phyloP scores from a whole-genome alignment of 2,797 vertebrate genomes.

The Rhinogobio ventralis region DNA sequence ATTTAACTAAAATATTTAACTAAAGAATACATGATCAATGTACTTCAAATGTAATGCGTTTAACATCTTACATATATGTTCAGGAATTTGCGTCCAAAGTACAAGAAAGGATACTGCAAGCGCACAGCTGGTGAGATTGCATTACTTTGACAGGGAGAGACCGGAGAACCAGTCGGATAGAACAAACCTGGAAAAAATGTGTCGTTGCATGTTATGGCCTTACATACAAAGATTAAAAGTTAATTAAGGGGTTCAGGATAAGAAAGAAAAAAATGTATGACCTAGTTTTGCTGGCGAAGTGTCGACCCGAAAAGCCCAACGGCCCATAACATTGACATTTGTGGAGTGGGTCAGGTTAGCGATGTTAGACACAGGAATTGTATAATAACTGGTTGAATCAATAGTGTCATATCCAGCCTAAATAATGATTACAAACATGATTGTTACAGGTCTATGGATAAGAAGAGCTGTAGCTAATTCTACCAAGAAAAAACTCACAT shows the following conservation, averaged over 20 bases:
- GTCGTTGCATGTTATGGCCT: background rate
- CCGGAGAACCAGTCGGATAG: background rate
- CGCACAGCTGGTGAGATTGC: background rate
- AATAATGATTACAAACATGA: background rate
- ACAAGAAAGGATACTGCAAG: conserved; percentile 3
- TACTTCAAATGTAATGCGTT: background rate
- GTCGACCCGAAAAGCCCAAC: conserved; percentile 6
- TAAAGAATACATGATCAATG: background rate
- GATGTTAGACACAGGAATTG: background rate
- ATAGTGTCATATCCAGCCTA: conserved; percentile 18
- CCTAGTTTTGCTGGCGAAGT: background rate
- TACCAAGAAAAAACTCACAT: background rate
- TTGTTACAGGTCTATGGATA: background rate
- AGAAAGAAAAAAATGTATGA: background rate
- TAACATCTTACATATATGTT: background rate
- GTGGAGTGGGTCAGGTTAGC: background rate
- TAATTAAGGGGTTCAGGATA: too few species aligned
- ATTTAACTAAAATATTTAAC: background rate
- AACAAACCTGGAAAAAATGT: background rate
- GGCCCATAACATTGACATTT: conserved; percentile 2
- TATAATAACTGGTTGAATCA: background rate
- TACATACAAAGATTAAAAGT: background rate
- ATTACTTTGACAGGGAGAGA: background rate
- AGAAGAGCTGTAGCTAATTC: background rate
- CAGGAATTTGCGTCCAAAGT: background rate